Conservation (phyloP, 2,797 vertebrate genomes). For the Pteronotus mesoamericanus region DNA sequence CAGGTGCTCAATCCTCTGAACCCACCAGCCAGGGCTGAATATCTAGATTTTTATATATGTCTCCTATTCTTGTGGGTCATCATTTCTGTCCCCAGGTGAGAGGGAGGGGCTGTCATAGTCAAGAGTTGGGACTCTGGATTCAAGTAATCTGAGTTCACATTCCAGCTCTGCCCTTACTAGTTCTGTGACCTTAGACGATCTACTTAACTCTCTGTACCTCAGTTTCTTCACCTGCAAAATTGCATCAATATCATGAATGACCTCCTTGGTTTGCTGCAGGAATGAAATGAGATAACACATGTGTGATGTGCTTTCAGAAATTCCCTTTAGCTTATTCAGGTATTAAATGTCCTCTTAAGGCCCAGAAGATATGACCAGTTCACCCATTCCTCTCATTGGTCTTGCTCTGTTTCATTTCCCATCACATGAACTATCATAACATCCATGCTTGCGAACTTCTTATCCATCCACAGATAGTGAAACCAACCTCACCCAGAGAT, state of each 20-base stretch:
- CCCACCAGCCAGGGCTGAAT: too few relatives aligned
- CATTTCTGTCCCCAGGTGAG: background rate
- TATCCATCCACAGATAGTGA: conserved; percentile 20
- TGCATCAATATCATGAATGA: too few relatives aligned
- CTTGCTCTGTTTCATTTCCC: background rate
- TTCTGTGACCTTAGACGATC: background rate
- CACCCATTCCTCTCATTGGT: background rate
- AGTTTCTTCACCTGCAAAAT: background rate
- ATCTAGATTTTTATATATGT: background rate
- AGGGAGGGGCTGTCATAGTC: background rate
- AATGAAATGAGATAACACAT: background rate
- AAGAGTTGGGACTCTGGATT: background rate
- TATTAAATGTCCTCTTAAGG: background rate
- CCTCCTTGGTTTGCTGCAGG: background rate
- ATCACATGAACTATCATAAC: background rate
- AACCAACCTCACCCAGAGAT: conserved; percentile 31
- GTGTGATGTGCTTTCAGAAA: background rate
- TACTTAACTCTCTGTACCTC: background rate
- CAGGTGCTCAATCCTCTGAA: too few relatives aligned
- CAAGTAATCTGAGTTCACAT: background rate
- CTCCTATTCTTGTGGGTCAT: background rate
- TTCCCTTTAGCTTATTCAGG: background rate
- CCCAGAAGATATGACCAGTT: background rate
- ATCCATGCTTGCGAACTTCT: background rate
- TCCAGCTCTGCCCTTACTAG: background rate